Conservation (phyloP, 2,797 vertebrate species). For the Pangasius larnaudii region DNA sequence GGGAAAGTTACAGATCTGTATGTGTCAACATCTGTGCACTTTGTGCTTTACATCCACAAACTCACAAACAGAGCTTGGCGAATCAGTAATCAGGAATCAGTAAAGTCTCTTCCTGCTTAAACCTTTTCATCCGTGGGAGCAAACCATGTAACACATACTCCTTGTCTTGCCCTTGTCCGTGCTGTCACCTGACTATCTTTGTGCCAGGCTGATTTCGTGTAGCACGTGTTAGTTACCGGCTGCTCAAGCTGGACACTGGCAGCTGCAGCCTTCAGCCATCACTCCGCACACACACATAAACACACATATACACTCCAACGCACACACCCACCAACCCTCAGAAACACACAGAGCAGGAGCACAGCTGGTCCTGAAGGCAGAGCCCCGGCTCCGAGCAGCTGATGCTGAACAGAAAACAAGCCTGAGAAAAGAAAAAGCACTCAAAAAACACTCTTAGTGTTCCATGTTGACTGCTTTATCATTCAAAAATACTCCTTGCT, state of each 20-base stretch:
- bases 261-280: conserved; percentile 56
- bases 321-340: background rate
- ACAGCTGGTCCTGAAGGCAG: conserved; percentile 36
- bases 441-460: background rate
- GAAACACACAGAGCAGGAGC: conserved; percentile 18
- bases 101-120: background rate
- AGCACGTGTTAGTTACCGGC: conserved; percentile 66
- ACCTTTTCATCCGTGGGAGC: background rate
- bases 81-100: conserved; percentile 50
- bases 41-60: conserved; percentile 53
- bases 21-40: conserved; percentile 54
- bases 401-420: conserved; percentile 45
- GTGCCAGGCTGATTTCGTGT: conserved; percentile 57
- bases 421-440: background rate
- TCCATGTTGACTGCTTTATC: background rate
- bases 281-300: conserved; percentile 34
- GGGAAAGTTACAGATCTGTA: conserved; percentile 57
- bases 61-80: conserved; percentile 15
- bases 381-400: conserved; percentile 38
- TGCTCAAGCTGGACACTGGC: conserved; percentile 58
- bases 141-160: background rate
- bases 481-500: conserved; percentile 47
- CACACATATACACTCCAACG: conserved; percentile 1
- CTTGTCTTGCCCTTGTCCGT: background rate
- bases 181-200: conserved; percentile 47